Conservation (phyloP, 1,140 invertebrate species). For the Drosophila pruinosa region DNA sequence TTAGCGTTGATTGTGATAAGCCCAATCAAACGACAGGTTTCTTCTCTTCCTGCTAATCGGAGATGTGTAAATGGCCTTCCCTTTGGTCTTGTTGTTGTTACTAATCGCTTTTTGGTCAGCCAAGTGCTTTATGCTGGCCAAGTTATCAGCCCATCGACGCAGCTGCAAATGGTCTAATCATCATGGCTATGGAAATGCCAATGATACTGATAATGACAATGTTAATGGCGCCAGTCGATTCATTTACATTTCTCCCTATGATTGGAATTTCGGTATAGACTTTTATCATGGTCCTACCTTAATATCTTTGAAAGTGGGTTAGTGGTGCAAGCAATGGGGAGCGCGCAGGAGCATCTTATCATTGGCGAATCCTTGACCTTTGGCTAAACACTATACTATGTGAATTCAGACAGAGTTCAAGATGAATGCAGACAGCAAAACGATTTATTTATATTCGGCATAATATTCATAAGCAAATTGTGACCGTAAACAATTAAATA, state of each 20-base stretch:
- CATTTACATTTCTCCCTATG: neutral
- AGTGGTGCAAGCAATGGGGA: slow-evolving; percentile 16
- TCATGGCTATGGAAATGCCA: neutral
- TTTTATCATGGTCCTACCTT: slow-evolving; percentile 41
- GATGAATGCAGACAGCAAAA: neutral
- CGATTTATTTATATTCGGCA: slow-evolving; percentile 32
- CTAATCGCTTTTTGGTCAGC: slow-evolving; percentile 1
- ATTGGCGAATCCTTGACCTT: slow-evolving; percentile 4
- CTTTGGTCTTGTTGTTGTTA: slow-evolving; percentile 2
- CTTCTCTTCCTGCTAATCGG: slow-evolving; percentile 24
- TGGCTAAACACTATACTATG: neutral
- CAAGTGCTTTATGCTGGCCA: slow-evolving; percentile 26
- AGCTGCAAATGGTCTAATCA: slow-evolving; percentile 49
- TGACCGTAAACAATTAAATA: slow-evolving; percentile 38
- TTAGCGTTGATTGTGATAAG: slow-evolving; percentile 54
- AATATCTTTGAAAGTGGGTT: slow-evolving; percentile 53
- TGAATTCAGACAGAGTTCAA: neutral
- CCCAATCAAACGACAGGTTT: slow-evolving; percentile 12
- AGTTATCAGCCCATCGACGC: slow-evolving; percentile 24
- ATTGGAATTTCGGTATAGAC: neutral
- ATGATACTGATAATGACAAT: neutral
- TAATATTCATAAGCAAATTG: slow-evolving; percentile 39
- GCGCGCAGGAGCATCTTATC: neutral
- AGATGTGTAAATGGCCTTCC: slow-evolving; percentile 26
- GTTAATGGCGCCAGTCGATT: neutral